Conservation (phyloP, 2,888 invertebrate genomes). For the Koerneria pararmatus region DNA sequence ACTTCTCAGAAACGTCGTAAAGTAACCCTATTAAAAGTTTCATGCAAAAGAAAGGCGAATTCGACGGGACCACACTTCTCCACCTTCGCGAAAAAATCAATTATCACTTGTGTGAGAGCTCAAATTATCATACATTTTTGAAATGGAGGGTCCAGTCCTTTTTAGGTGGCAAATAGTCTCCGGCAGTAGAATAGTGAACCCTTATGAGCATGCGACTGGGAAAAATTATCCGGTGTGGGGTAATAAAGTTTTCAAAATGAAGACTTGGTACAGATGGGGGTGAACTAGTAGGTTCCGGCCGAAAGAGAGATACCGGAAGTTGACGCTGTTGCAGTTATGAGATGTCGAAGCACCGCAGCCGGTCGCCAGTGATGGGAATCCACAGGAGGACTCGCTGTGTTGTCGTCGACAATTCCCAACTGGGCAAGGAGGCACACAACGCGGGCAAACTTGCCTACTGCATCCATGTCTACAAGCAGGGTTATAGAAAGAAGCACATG, state of each 20-base stretch:
- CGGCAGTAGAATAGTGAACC: no score
- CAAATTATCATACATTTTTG: no score
- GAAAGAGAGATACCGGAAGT: not conserved
- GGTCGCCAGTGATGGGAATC: constrained; percentile 55
- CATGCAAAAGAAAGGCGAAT: no score
- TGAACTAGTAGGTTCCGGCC: not conserved
- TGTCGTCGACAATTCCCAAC: constrained; percentile 94
- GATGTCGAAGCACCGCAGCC: constrained; percentile 50
- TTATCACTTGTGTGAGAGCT: no score
- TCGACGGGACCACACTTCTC: no score
- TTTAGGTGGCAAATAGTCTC: no score
- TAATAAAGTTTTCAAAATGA: not conserved
- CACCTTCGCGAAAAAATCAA: no score
- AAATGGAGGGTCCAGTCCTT: no score
- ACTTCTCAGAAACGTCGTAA: no score
- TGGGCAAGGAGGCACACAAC: constrained; percentile 89
- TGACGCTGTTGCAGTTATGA: constrained; percentile 46
- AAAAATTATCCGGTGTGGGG: not conserved
- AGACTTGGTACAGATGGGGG: not conserved
- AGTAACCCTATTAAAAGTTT: no score
- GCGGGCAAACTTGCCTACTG: constrained; percentile 82
- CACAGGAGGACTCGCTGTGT: constrained; percentile 33
- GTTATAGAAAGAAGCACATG: constrained; percentile 52
- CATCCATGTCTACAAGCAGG: constrained; percentile 87
- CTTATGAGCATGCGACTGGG: no score